Base-by-base conservation (phyloP, 2,888 invertebrate genomes). In the Acheta domesticus region DNA sequence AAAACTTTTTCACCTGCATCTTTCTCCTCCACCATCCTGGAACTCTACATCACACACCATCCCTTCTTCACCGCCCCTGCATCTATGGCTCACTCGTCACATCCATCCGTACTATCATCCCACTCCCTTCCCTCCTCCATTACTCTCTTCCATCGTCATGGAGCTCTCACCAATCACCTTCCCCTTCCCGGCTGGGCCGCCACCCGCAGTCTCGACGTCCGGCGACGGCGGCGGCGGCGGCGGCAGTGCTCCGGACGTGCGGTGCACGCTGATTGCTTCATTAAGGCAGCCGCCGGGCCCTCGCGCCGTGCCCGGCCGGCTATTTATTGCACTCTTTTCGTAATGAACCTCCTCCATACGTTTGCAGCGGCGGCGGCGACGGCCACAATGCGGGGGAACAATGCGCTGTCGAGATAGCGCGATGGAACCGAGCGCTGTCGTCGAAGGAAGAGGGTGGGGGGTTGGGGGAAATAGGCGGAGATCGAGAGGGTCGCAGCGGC, bases 321-420 rank as follows among this genome's bases (percentile, higher is more conserved):
- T 62, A 62, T 62, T 62, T 62, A 62, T 62, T 62, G 62, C 62
- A 62, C 62, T 62, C 62, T n/a, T 62, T 62, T n/a, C 62, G 62
- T 62, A 62, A 62, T 62, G 62, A 62, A 62, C 62, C 62, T 62
- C 62, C 62, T 62, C 62, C 62, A 62, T 62, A 62, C 62, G 62
- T 62, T n/a, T 62, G 62, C 62, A n/a, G 62, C 14, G 62, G 62
- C 14, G 62, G n/a, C 62, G 62, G 62, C 62, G 14, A n/a, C 14
- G 16, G 62, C 62, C 14, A 62, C 62, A 62, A 62, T 62, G 62
- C 62, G 14, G 62, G 2, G 16, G 62, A 62, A 62, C 62, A 62
- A 62, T 62, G 62, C n/a, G 62, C 0, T 8, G 36, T 36, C 36
- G 36, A 36, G 36, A 36, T 36, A 36, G 36, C 36, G 36, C 36